Evolutionary conservation across 2,113 vertebrate species (phyloP), one percentile per base, ranked within the genome.

Genomic region (Clupea harengus): DNA sequence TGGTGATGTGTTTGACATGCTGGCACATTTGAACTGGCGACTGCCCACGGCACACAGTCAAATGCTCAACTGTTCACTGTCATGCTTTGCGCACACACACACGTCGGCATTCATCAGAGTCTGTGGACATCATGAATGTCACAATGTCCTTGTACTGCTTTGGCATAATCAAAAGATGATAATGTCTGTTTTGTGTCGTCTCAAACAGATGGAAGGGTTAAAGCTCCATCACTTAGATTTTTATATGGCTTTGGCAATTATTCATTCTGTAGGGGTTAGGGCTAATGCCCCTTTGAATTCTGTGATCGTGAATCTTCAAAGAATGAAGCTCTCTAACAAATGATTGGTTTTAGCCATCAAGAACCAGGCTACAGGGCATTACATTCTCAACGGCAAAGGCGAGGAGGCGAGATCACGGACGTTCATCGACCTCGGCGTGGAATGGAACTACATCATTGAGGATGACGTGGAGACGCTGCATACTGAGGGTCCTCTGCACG

Each of bases 281-380:
- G 28, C 10, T 78, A 78, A 78, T 78, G 72, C 72, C 49, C 28
- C 13, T 87, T 82, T 28, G 9, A 45, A 44, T 25, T 49, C 45
- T 32, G 5, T 39, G 13, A 15, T 78, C 28, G 39, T 78, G 72
- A 78, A 18, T 32, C 25, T 39, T 32, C 32, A 84, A 45, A 46
- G 81, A 9, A 64, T 60, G 46, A 47, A 54, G 50, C 25, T 83
- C 87, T 81, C 72, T 91, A 86, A 90, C 80, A 85, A 39, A 39
- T 88, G 44, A 86, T 89, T 91, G 82, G 84, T 94, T 94, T n/a
- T 93, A 99, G 98, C 98, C 2, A 95, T 99, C 92, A 99, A 99
- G 95, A 99, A 99, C 93, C 98, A 99, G 90, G 98, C 97, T 0
- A 99, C 98, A 0, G 98, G 98, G 45, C 98, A 99, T 90, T 99